Conservation (phyloP, 2,797 vertebrate genomes). For the Sebastes hubbsi region DNA sequence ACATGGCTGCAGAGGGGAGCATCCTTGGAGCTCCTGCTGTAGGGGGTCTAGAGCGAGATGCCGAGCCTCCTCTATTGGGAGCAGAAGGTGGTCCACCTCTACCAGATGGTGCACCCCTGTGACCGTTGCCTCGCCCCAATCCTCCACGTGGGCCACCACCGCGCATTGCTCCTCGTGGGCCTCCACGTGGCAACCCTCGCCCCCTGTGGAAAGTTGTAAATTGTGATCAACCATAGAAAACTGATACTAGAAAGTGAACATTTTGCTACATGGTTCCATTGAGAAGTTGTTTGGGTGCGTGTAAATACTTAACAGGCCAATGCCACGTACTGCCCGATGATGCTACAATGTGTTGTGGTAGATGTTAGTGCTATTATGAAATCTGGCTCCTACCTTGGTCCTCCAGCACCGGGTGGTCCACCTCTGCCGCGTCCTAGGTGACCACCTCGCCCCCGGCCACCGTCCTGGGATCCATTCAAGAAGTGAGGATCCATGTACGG, state of each 20-base stretch:
- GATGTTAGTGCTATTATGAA: background rate
- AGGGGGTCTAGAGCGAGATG: constrained; percentile 88
- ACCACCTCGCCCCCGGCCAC: constrained; percentile 88
- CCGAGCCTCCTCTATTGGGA: constrained; percentile 84
- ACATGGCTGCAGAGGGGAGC: constrained; percentile 81
- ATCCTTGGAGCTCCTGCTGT: constrained; percentile 88
- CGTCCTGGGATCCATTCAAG: constrained; percentile 92
- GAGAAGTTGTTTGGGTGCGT: too few species aligned
- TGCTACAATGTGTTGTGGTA: too few species aligned
- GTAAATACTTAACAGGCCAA: too few species aligned
- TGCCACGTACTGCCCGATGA: too few species aligned
- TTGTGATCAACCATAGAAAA: background rate
- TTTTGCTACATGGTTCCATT: too few species aligned
- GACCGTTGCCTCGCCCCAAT: constrained; percentile 85
- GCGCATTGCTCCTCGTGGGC: constrained; percentile 88
- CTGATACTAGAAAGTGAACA: too few species aligned
- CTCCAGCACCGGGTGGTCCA: constrained; percentile 88
- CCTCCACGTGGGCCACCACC: constrained; percentile 90
- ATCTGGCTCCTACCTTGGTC: constrained; percentile 83
- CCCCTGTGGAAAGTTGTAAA: constrained; percentile 77
- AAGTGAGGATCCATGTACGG: constrained; percentile 95
- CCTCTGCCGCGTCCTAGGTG: constrained; percentile 91
- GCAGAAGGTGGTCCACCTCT: constrained; percentile 87
- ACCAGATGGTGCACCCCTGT: constrained; percentile 86
- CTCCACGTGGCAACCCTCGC: constrained; percentile 89